These are phyloP conservation scores for Drosophila lutescens DNA, from an alignment of 2,888 invertebrate species.

Conservation along the genomic window DNA sequence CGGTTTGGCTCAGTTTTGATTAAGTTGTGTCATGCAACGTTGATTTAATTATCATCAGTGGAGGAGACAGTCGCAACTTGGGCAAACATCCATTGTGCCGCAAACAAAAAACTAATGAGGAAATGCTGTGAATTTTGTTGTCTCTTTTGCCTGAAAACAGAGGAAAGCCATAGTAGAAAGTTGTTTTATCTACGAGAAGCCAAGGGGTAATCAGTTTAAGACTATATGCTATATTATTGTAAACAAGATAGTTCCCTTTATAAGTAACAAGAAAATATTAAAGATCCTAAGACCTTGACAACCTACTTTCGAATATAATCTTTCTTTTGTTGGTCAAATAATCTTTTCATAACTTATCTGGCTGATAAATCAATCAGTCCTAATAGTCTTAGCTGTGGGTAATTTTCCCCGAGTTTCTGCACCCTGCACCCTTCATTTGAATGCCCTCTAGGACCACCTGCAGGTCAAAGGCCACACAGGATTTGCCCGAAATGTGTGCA, in stretches of 20 bases:
- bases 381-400: slow-evolving; percentile 3
- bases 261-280: neutral
- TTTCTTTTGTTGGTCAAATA: neutral
- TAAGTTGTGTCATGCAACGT: slow-evolving; percentile 79
- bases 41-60: slow-evolving; percentile 71
- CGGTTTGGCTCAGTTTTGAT: slow-evolving; percentile 71
- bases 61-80: slow-evolving; percentile 27
- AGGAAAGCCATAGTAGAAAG: slow-evolving; percentile 60
- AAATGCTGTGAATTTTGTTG: slow-evolving; percentile 54
- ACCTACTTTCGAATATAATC: neutral
- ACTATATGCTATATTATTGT: no score
- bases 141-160: slow-evolving; percentile 25
- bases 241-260: neutral
- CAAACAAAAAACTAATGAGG: slow-evolving; percentile 64
- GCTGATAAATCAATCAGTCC: slow-evolving; percentile 14
- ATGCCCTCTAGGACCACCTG: slow-evolving; percentile 44
- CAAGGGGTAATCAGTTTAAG: slow-evolving; percentile 15
- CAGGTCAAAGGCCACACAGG: slow-evolving; percentile 57
- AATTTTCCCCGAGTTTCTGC: neutral
- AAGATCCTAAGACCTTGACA: neutral
- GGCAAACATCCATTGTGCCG: slow-evolving; percentile 56
- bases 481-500: slow-evolving; percentile 58
- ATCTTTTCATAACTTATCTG: neutral
- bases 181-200: slow-evolving; percentile 35
- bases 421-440: slow-evolving; percentile 18